phyloP scores from a whole-genome alignment of 1,140 invertebrate genomes.

The Limonius californicus region DNA sequence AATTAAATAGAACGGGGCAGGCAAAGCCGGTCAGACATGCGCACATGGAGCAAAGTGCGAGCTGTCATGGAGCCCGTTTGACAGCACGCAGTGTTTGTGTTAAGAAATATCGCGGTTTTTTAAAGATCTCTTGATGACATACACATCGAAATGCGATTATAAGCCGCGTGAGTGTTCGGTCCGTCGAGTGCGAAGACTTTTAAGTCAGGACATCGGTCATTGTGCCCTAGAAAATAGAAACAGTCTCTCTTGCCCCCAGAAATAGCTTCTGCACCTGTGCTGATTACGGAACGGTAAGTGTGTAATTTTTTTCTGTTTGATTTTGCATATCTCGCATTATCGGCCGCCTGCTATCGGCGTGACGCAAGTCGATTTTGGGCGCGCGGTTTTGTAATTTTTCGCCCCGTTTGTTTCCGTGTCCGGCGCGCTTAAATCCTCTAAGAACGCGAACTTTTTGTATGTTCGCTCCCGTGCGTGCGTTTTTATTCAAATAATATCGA shows the following conservation, averaged over 20 bases:
- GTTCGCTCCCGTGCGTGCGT: background rate
- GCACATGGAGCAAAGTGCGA: constrained; percentile 31
- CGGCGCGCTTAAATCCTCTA: background rate
- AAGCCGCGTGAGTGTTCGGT: constrained; percentile 33
- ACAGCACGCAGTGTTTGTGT: constrained; percentile 42
- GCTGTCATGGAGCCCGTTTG: constrained; percentile 43
- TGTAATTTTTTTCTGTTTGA: background rate
- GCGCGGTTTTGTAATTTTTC: too few species aligned
- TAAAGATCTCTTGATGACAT: constrained; percentile 37
- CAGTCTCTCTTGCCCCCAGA: constrained; percentile 3
- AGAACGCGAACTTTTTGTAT: background rate
- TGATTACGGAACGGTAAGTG: constrained; percentile 4
- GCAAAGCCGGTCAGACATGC: constrained; percentile 31
- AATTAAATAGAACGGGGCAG: too few species aligned
- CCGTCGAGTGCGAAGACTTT: constrained; percentile 8
- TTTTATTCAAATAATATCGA: constrained; percentile 3
- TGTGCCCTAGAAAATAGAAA: constrained; percentile 1
- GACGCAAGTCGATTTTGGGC: too few species aligned
- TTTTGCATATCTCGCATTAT: too few species aligned
- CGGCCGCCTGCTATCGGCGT: too few species aligned
- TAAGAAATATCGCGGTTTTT: constrained; percentile 42
- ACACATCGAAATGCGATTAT: constrained; percentile 28
- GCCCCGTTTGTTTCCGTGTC: too few species aligned
- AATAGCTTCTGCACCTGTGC: constrained; percentile 5
- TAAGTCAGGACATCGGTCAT: background rate